Percentiles rank a stretch among this genome's conserved stretches.
Evolutionary conservation across 30 jellyfish, hydroid and myxozoan genomes (phyloP).

Genomic region (Aurelia aurita complex sp. Pacific): DNA sequence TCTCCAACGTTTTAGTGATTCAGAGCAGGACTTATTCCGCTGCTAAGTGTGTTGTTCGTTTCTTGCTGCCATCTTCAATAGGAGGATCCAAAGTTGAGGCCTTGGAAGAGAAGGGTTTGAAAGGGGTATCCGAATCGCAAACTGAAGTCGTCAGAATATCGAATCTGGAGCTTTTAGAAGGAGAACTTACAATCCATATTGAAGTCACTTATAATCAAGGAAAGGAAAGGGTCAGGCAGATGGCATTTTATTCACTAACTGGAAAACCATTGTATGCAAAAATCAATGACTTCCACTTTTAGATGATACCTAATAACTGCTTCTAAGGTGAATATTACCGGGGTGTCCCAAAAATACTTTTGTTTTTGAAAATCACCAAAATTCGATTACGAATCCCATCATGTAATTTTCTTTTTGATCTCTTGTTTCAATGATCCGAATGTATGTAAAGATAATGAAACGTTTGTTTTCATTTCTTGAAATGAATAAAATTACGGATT

Average conservation of each 20-base stretch:
- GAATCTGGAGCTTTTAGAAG: conserved; percentile 75
- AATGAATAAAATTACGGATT: too few species aligned
- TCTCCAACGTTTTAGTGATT: conserved; percentile 81
- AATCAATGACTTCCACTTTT: conserved; percentile 30
- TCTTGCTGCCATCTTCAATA: conserved; percentile 67
- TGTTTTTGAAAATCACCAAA: too few species aligned
- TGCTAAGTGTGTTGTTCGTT: conserved; percentile 49
- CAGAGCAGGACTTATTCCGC: conserved; percentile 68
- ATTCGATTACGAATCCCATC: too few species aligned
- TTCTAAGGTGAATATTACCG: too few species aligned
- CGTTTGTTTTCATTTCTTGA: too few species aligned
- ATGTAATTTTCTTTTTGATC: too few species aligned
- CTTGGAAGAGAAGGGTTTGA: conserved; percentile 32
- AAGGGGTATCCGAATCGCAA: not conserved
- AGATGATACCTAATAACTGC: not conserved
- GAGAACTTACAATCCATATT: conserved; percentile 81
- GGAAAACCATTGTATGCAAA: conserved; percentile 81
- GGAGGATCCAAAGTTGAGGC: conserved; percentile 92
- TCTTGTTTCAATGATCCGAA: too few species aligned
- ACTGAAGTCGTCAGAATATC: conserved; percentile 77
- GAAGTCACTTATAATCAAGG: conserved; percentile 55
- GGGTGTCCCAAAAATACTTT: too few species aligned
- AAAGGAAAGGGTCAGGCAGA: conserved; percentile 40
- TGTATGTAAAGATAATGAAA: too few species aligned
- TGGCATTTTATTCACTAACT: conserved; percentile 56